Evolutionary conservation across 2,888 invertebrate species (phyloP), one percentile per base, ranked within the genome.

Genomic region (Tineola bisselliella): DNA sequence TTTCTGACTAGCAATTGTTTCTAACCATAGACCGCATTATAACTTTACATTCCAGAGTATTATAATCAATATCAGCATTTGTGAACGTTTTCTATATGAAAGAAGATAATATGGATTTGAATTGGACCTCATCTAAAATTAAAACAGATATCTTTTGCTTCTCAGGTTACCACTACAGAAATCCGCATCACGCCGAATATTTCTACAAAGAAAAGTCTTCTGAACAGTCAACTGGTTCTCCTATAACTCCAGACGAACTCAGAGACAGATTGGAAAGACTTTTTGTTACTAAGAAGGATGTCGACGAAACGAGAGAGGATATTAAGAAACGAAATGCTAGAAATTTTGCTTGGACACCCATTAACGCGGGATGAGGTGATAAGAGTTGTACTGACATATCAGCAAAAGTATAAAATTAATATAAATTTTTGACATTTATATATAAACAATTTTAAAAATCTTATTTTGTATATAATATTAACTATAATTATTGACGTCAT

Each of bases 241-340:
- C 87, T 0, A 81, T 84, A 58, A 80, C 89, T 0, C 89, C 90
- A 0, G 84, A 80, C n/a, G 89, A 90, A 67, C 71, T 88, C 0
- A 75, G 84, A 59, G 86, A 87, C 44, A 76, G 90, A 63, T 74
- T 89, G 52, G 81, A 86, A 64, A 79, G 84, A 64, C 72, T 90
- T 0, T 88, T 88, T 44, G 74, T 87, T 12, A 84, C 87, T 0
- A 87, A 87, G 61, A 84, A 87, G 61, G 72, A 70, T 12, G 64
- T 62, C 1, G 77, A 77, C 4, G 70, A 69, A 43, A 70, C 65
- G 0, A 69, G 74, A 61, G 81, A 81, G 10, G 80, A 80, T 1
- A 65, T 66, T 0, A 83, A 79, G 63, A 70, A 77, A 0, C 73
- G 84, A n/a, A 81, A 80, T 19, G 80, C 77, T 0, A 80, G 87